These are phyloP conservation scores for Kradibia gibbosae DNA, from an alignment of 1,140 invertebrate genomes.

Conservation along the genomic window DNA sequence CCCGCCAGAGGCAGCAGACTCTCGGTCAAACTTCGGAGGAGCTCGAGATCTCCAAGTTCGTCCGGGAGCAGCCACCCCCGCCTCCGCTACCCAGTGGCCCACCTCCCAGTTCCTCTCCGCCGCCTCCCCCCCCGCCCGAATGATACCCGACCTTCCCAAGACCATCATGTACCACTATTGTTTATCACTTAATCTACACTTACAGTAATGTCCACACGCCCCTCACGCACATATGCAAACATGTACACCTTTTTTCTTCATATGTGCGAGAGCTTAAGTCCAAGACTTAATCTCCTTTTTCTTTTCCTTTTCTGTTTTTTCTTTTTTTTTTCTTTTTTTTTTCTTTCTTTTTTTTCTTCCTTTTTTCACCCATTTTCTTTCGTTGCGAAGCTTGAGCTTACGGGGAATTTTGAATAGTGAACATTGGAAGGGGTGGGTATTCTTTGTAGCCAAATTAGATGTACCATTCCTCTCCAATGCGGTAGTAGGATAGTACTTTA, in stretches of 20 bases:
- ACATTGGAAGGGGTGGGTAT: not conserved
- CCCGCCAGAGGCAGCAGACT: constrained; percentile 14
- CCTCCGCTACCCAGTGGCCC: constrained; percentile 66
- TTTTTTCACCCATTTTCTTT: not conserved
- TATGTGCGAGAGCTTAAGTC: constrained; percentile 33
- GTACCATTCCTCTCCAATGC: not conserved
- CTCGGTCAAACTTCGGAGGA: constrained; percentile 14
- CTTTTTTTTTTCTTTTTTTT: not conserved
- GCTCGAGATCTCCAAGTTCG: constrained; percentile 8
- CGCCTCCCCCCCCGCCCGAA: constrained; percentile 71
- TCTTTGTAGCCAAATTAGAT: not conserved
- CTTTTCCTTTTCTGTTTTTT: constrained; percentile 38
- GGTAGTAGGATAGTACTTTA: not conserved
- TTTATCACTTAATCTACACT: not conserved
- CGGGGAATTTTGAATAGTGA: not conserved
- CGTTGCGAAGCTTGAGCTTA: constrained; percentile 19
- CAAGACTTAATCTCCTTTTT: constrained; percentile 19
- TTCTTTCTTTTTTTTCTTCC: constrained; percentile 20
- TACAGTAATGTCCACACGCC: not conserved
- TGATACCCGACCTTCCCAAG: constrained; percentile 51
- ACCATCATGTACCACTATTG: not conserved
- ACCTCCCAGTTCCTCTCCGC: constrained; percentile 66
- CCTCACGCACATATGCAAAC: constrained; percentile 16
- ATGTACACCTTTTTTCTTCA: constrained; percentile 27
- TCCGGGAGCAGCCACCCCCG: constrained; percentile 23